Conservation (phyloP, 2,888 invertebrate species). For the Bellardia bayeri region DNA sequence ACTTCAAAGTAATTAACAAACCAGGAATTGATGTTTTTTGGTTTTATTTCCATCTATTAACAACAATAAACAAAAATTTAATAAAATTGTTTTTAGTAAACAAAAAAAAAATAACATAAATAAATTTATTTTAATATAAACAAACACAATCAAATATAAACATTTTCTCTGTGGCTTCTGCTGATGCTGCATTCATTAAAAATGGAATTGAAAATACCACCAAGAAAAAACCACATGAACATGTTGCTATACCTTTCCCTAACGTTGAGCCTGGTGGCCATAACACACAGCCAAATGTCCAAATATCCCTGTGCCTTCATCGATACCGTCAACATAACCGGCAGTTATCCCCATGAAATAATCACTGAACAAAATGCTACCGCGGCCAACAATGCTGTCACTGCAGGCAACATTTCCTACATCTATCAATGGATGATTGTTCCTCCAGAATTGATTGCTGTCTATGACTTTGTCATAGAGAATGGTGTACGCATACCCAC, state of each 20-base stretch:
- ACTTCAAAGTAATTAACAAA: neutral
- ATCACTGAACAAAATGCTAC: neutral
- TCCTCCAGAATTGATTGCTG: conserved; percentile 78
- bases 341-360: conserved; percentile 72
- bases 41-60: conserved; percentile 1
- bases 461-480: conserved; percentile 80
- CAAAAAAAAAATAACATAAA: conserved; percentile 7
- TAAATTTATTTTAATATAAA: conserved; percentile 38
- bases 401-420: conserved; percentile 75
- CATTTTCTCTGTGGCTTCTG: neutral
- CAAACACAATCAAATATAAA: conserved; percentile 48
- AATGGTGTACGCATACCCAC: conserved; percentile 77
- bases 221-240: neutral
- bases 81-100: conserved; percentile 15
- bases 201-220: conserved; percentile 16
- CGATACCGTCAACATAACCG: conserved; percentile 82
- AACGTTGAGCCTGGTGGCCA: conserved; percentile 66
- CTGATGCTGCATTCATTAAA: neutral
- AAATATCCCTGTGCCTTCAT: conserved; percentile 81
- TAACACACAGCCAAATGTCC: conserved; percentile 68
- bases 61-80: conserved; percentile 39
- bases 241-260: conserved; percentile 11
- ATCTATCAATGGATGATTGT: conserved; percentile 80
- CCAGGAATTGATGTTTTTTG: neutral
- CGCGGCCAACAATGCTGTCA: conserved; percentile 50